Conservation (phyloP, 2,888 invertebrate species). For the Oscheius sp. region DNA sequence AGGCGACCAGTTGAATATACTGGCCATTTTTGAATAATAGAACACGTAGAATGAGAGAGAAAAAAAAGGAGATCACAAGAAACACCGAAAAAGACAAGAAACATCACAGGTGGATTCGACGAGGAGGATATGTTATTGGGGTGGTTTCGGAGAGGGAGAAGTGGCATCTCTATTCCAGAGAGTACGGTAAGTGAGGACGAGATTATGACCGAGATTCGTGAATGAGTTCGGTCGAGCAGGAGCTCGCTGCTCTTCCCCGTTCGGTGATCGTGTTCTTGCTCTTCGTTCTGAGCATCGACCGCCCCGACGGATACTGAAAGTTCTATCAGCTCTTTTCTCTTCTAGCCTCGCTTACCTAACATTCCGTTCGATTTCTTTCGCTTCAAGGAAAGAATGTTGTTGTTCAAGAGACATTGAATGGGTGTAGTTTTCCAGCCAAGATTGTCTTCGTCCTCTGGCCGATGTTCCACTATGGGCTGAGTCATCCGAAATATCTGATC, state of each 20-base stretch:
- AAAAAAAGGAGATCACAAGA: neutral
- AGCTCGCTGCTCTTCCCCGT: constrained; percentile 38
- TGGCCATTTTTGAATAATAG: neutral
- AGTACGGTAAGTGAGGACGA: constrained; percentile 60
- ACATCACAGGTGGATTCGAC: neutral
- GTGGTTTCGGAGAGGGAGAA: neutral
- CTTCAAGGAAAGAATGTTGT: constrained; percentile 29
- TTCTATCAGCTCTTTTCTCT: neutral
- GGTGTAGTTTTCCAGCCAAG: constrained; percentile 65
- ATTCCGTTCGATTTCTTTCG: constrained; percentile 21
- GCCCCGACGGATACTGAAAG: constrained; percentile 46
- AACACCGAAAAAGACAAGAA: neutral
- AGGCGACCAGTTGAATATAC: neutral
- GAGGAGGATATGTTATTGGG: constrained; percentile 4
- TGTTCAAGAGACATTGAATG: constrained; percentile 51
- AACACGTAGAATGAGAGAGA: neutral
- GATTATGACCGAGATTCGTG: constrained; percentile 68
- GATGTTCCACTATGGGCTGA: constrained; percentile 52
- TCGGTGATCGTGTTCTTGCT: constrained; percentile 62
- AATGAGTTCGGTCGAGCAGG: constrained; percentile 64
- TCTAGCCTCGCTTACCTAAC: constrained; percentile 10
- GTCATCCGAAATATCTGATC: constrained; percentile 56
- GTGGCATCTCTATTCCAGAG: constrained; percentile 43
- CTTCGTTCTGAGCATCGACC: constrained; percentile 51
- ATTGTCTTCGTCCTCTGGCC: constrained; percentile 58